Conservation (phyloP, 2,113 vertebrate species). For the Chloebia gouldiae region DNA sequence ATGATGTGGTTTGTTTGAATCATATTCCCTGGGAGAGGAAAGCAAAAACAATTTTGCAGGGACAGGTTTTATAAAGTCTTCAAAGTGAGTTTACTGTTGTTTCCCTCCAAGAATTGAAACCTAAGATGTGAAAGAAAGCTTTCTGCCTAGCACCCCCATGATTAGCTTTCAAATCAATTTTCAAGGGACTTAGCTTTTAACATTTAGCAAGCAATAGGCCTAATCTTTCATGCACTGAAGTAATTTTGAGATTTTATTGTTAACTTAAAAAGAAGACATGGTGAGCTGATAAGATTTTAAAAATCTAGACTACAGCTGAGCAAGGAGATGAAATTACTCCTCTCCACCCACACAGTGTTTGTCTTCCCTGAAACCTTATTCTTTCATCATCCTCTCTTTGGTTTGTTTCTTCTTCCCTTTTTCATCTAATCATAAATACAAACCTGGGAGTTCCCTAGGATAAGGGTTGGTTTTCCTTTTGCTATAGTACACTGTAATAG, state of each 20-base stretch:
- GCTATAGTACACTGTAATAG: not conserved
- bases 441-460: not conserved
- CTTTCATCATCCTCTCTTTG: constrained; percentile 11
- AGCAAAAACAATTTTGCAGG: not conserved
- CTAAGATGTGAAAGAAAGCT: not conserved
- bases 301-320: not conserved
- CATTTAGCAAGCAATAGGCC: not conserved
- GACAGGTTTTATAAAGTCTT: not conserved
- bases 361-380: not conserved
- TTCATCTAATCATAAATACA: not conserved
- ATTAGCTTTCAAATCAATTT: not conserved
- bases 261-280: not conserved
- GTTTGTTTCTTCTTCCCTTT: constrained; percentile 3
- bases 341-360: not conserved
- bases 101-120: not conserved
- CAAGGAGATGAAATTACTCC: not conserved
- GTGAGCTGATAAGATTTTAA: not conserved
- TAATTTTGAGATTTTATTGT: not conserved
- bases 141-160: not conserved
- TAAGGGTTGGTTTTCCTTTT: not conserved
- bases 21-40: constrained; percentile 30
- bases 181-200: not conserved
- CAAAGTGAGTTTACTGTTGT: constrained; percentile 11
- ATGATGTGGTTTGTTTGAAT: constrained; percentile 37
- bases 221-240: not conserved